Evolutionary conservation across 2,797 vertebrate genomes (phyloP).

Genomic region (Sebastolobus alascanus): DNA sequence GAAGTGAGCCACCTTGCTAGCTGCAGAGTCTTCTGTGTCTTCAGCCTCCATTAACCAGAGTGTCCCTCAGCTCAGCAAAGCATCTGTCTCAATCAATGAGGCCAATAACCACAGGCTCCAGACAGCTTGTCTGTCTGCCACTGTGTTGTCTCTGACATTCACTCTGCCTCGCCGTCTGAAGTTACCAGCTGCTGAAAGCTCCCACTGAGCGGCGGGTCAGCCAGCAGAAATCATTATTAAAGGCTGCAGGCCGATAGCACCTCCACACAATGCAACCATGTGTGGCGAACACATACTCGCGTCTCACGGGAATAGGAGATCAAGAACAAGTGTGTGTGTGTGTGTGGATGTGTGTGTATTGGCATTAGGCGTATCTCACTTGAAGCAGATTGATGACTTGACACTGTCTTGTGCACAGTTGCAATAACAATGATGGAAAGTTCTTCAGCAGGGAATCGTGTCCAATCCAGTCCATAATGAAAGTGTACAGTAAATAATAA

Average conservation of each 20-base stretch:
- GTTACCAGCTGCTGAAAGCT: slow-evolving; percentile 79
- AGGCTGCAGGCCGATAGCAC: slow-evolving; percentile 55
- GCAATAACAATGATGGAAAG: slow-evolving; percentile 14
- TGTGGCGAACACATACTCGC: slow-evolving; percentile 45
- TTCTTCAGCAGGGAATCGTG: background rate
- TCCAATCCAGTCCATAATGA: background rate
- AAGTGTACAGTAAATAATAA: background rate
- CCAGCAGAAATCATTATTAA: slow-evolving; percentile 70
- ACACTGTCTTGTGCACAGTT: background rate
- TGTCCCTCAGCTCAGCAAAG: slow-evolving; percentile 79
- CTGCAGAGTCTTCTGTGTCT: slow-evolving; percentile 49
- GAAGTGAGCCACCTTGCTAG: slow-evolving; percentile 35
- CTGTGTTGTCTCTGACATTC: slow-evolving; percentile 77
- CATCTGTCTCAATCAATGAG: slow-evolving; percentile 86
- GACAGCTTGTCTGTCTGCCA: slow-evolving; percentile 81
- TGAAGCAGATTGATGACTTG: slow-evolving; percentile 11
- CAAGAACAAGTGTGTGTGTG: slow-evolving; percentile 18
- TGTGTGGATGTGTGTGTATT: background rate
- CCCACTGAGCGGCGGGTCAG: slow-evolving; percentile 72
- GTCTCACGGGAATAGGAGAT: slow-evolving; percentile 21
- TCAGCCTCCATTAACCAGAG: slow-evolving; percentile 79
- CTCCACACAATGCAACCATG: slow-evolving; percentile 64
- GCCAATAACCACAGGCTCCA: slow-evolving; percentile 84
- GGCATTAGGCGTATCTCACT: background rate
- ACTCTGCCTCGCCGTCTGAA: slow-evolving; percentile 66